A percentile compares a stretch with the other conserved stretches of the same genome.
Evolutionary conservation across 1,140 invertebrate species (phyloP).

Genomic region (Lineus longissimus): DNA sequence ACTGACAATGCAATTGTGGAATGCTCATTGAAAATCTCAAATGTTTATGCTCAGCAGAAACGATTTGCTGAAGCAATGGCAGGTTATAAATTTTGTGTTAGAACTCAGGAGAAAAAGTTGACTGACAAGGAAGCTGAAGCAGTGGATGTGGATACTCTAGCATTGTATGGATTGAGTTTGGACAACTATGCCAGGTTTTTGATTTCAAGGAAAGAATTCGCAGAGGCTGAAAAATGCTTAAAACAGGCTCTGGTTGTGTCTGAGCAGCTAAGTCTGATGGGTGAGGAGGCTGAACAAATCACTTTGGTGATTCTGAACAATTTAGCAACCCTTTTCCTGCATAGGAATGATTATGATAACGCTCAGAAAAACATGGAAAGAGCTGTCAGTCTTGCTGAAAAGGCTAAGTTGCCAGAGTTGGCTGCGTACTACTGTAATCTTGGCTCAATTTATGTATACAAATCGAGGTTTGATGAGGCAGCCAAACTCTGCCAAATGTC

Average conservation of each 20-base stretch:
- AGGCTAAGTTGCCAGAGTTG: constrained; percentile 60
- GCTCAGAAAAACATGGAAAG: constrained; percentile 69
- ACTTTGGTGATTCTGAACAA: constrained; percentile 76
- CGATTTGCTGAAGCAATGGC: constrained; percentile 66
- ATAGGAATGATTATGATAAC: constrained; percentile 63
- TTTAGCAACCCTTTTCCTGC: constrained; percentile 70
- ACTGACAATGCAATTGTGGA: constrained; percentile 74
- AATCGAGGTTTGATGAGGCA: constrained; percentile 67
- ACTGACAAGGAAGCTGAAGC: constrained; percentile 30
- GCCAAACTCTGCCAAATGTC: constrained; percentile 68
- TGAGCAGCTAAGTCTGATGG: constrained; percentile 59
- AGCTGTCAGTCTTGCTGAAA: constrained; percentile 67
- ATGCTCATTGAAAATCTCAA: constrained; percentile 64
- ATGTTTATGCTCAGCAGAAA: constrained; percentile 59
- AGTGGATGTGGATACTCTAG: constrained; percentile 60
- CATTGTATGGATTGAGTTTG: constrained; percentile 67
- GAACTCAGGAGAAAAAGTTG: constrained; percentile 63
- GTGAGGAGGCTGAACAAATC: constrained; percentile 67
- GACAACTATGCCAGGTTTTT: constrained; percentile 80
- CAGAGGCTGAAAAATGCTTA: constrained; percentile 66
- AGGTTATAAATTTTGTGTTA: constrained; percentile 74
- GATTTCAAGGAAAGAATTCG: constrained; percentile 59
- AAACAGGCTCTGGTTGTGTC: constrained; percentile 68
- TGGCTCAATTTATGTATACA: constrained; percentile 73
- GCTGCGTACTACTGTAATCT: constrained; percentile 77